These are phyloP conservation scores for Coremacera marginata DNA, from an alignment of 2,888 invertebrate species.

Conservation along the genomic window DNA sequence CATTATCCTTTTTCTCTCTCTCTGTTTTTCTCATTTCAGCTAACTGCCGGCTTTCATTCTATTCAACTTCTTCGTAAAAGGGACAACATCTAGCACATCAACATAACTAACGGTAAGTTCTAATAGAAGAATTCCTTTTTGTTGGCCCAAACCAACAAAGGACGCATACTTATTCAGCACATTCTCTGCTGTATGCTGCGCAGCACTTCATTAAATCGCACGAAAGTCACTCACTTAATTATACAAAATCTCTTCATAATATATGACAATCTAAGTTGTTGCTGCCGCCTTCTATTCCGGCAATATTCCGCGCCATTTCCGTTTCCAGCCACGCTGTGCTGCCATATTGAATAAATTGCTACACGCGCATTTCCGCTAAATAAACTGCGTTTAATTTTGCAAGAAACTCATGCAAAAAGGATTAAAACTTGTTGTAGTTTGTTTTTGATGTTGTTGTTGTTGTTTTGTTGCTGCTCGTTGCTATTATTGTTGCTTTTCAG, in stretches of 20 bases:
- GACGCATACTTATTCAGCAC: background rate
- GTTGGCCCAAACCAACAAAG: background rate
- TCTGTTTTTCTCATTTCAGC: background rate
- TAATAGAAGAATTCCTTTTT: background rate
- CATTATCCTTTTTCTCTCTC: background rate
- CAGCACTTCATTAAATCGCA: constrained; percentile 19
- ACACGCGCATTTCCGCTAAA: constrained; percentile 28
- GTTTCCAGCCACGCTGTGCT: background rate
- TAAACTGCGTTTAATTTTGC: constrained; percentile 28
- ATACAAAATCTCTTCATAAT: constrained; percentile 9
- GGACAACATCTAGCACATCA: background rate
- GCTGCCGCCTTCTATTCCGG: background rate
- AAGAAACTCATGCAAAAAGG: constrained; percentile 13
- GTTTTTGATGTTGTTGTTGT: background rate
- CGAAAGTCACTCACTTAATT: constrained; percentile 22
- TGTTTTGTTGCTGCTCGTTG: background rate
- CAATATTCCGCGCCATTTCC: background rate
- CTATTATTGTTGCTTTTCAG: background rate
- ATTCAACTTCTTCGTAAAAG: too few species aligned
- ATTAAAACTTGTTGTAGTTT: constrained; percentile 13
- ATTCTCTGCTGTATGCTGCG: background rate
- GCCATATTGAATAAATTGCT: background rate
- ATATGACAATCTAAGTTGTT: background rate
- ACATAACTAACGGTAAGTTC: background rate
- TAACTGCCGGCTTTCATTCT: background rate